A percentile compares a stretch with the other conserved stretches of the same genome.
Evolutionary conservation across 2,888 invertebrate species (phyloP).

Genomic region (Antheraea assamensis): DNA sequence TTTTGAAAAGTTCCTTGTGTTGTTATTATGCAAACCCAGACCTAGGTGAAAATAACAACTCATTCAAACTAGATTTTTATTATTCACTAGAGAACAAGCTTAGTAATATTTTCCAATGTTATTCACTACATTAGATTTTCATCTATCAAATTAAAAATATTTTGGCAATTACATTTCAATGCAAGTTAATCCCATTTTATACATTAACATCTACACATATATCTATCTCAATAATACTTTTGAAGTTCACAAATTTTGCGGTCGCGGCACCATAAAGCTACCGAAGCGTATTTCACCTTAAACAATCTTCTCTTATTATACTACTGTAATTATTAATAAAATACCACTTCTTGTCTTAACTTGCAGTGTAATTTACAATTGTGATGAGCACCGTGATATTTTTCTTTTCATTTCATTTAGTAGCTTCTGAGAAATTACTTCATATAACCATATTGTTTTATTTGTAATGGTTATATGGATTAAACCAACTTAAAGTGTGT

Average conservation of each 20-base stretch:
- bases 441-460: neutral
- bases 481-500: conserved; percentile 48
- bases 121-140: neutral
- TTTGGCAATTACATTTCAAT: neutral
- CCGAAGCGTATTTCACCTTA: neutral
- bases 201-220: too few relatives aligned
- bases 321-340: neutral
- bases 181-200: neutral
- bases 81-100: neutral
- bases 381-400: neutral
- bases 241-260: too few relatives aligned
- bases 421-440: neutral
- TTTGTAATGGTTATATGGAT: conserved; percentile 21
- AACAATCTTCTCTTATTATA: neutral
- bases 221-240: neutral
- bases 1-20: neutral
- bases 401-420: neutral
- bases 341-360: neutral
- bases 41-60: neutral
- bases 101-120: neutral
- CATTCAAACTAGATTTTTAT: neutral
- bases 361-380: neutral
- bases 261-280: neutral
- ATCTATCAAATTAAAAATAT: neutral
- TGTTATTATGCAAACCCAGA: neutral